A percentile compares a stretch with the other conserved stretches of the same genome.
Evolutionary conservation across 2,113 vertebrate species (phyloP).

Genomic region (Psilopogon haemacephalus): DNA sequence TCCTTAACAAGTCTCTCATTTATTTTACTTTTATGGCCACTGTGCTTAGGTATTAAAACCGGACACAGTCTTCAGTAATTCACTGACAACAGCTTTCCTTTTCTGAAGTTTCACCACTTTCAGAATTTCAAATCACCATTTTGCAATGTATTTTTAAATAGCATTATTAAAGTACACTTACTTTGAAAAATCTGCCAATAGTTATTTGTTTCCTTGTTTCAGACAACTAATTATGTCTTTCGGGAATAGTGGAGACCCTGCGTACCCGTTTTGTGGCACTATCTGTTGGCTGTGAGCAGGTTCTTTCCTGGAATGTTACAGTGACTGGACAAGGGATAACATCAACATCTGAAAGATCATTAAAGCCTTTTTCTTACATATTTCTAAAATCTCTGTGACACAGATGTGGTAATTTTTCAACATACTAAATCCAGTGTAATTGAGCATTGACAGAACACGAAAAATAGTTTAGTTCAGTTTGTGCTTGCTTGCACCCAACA

Average conservation of each 20-base stretch:
- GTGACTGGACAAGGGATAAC: neutral
- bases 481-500: neutral
- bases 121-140: neutral
- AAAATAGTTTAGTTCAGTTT: neutral
- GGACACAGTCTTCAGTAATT: slow-evolving; percentile 39
- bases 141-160: neutral
- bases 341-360: neutral
- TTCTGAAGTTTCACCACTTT: neutral
- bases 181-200: neutral
- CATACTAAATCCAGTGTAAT: neutral
- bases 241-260: neutral
- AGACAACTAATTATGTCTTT: neutral
- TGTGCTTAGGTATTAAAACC: slow-evolving; percentile 48
- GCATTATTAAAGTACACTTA: neutral
- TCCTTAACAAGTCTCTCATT: slow-evolving; percentile 41
- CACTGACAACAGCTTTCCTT: slow-evolving; percentile 33
- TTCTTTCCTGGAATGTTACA: neutral
- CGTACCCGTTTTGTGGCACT: neutral
- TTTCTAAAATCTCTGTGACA: neutral
- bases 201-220: neutral
- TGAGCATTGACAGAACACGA: neutral
- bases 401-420: neutral
- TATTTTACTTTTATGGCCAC: slow-evolving; percentile 55
- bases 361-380: neutral
- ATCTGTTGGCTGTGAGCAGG: neutral